Percentiles rank a stretch among this genome's conserved stretches.
Conservation (phyloP, 2,113 vertebrate genomes). For the Pseudonaja textilis region DNA sequence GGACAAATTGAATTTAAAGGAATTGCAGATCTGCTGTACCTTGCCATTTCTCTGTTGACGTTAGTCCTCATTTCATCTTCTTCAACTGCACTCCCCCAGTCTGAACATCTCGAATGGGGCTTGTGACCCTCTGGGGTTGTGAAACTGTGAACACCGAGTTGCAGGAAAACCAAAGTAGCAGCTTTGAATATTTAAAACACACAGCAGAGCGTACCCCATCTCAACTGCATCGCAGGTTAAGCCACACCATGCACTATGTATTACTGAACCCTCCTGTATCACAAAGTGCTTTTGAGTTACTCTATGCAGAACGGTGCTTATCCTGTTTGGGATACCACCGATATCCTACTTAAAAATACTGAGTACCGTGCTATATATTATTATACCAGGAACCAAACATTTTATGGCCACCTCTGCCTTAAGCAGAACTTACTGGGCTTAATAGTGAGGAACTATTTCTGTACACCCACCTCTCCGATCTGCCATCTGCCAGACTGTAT, state of each 20-base stretch:
- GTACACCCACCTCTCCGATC: constrained; percentile 46
- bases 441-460: background rate
- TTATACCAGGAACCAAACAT: background rate
- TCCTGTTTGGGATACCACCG: background rate
- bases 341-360: background rate
- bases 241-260: background rate
- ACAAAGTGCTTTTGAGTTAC: background rate
- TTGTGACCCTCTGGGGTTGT: constrained; percentile 89
- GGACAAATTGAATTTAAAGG: background rate
- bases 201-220: background rate
- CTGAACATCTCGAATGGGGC: constrained; percentile 75
- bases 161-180: background rate
- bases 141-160: constrained; percentile 72
- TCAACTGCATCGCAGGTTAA: background rate
- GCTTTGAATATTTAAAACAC: constrained; percentile 6
- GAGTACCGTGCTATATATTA: no score
- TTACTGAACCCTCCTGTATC: background rate
- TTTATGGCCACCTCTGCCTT: background rate
- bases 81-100: constrained; percentile 91
- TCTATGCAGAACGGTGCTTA: background rate
- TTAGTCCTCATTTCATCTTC: constrained; percentile 84
- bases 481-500: constrained; percentile 42
- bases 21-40: constrained; percentile 66
- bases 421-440: background rate
- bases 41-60: constrained; percentile 85